Evolutionary conservation across 2,888 invertebrate species (phyloP).

Genomic region (Diaperis boleti): DNA sequence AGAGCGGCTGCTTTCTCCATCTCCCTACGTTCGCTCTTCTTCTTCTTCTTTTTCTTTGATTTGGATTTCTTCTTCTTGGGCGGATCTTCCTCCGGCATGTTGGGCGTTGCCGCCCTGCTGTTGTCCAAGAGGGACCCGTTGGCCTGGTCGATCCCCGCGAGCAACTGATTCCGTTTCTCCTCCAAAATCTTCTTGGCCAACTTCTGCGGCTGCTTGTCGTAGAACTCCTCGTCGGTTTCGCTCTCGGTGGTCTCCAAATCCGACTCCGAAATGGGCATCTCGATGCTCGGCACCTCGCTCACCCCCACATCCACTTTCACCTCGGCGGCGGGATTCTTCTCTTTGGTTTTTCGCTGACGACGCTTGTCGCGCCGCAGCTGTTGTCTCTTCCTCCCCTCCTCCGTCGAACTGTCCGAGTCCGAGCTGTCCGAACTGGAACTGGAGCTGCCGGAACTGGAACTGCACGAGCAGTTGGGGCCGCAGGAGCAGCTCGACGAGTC

Average conservation of each 20-base stretch:
- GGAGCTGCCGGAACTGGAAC: conserved; percentile 75
- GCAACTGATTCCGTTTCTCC: conserved; percentile 79
- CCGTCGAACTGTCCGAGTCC: conserved; percentile 73
- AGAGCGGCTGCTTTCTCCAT: conserved; percentile 66
- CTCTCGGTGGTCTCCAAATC: conserved; percentile 88
- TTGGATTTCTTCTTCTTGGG: conserved; percentile 76
- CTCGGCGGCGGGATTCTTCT: conserved; percentile 64
- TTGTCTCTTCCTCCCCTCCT: conserved; percentile 67
- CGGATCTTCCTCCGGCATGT: conserved; percentile 67
- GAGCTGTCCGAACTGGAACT: conserved; percentile 66
- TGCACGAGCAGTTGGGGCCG: conserved; percentile 87
- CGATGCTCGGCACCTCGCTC: conserved; percentile 64
- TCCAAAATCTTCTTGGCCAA: conserved; percentile 79
- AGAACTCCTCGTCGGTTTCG: conserved; percentile 90
- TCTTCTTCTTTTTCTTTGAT: conserved; percentile 67
- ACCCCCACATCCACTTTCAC: conserved; percentile 68
- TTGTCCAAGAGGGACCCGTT: conserved; percentile 70
- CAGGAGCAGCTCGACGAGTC: conserved; percentile 84
- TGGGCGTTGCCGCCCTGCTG: conserved; percentile 73
- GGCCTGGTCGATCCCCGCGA: conserved; percentile 71
- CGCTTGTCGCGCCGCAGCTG: conserved; percentile 65
- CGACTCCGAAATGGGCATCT: conserved; percentile 80
- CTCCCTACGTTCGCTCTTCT: conserved; percentile 63
- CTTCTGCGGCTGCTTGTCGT: conserved; percentile 84
- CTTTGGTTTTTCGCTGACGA: conserved; percentile 45